Conservation (phyloP, 2,888 invertebrate genomes). For the Ophion ventricosus region DNA sequence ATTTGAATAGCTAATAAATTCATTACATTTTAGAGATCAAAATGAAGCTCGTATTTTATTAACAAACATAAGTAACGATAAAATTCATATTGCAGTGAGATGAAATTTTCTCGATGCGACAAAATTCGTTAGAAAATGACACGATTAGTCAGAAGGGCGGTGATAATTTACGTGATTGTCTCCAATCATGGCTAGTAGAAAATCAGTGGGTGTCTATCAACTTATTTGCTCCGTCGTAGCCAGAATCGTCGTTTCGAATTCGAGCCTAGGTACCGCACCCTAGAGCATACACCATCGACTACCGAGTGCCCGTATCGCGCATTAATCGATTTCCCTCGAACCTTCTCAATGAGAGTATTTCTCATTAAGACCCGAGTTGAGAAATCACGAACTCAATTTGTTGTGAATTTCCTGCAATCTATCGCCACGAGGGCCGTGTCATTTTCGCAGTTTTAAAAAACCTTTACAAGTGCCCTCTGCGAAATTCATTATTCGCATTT, state of each 20-base stretch:
- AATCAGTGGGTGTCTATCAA: constrained; percentile 35
- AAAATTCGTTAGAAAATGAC: not conserved
- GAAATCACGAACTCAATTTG: constrained; percentile 48
- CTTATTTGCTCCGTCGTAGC: constrained; percentile 38
- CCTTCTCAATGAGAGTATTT: constrained; percentile 36
- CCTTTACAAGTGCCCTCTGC: not conserved
- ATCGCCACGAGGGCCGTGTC: not conserved
- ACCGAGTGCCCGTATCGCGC: constrained; percentile 39
- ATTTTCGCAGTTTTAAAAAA: not conserved
- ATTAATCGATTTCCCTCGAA: constrained; percentile 59
- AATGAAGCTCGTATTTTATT: not conserved
- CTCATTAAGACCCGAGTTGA: constrained; percentile 51
- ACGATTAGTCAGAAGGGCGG: not conserved
- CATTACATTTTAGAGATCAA: not conserved
- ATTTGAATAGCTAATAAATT: too few relatives aligned
- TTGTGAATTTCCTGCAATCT: constrained; percentile 36
- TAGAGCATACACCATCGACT: constrained; percentile 49
- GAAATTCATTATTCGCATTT: not conserved
- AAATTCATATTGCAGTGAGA: not conserved
- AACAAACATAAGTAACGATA: not conserved
- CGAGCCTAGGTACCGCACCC: constrained; percentile 55
- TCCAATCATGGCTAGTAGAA: constrained; percentile 23
- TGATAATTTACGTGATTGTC: constrained; percentile 22
- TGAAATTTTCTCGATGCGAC: not conserved
- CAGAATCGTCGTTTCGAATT: constrained; percentile 64